Evolutionary conservation across 2,888 invertebrate genomes (phyloP), one percentile per base, ranked within the genome.

Genomic region (Stenichneumon culpator): DNA sequence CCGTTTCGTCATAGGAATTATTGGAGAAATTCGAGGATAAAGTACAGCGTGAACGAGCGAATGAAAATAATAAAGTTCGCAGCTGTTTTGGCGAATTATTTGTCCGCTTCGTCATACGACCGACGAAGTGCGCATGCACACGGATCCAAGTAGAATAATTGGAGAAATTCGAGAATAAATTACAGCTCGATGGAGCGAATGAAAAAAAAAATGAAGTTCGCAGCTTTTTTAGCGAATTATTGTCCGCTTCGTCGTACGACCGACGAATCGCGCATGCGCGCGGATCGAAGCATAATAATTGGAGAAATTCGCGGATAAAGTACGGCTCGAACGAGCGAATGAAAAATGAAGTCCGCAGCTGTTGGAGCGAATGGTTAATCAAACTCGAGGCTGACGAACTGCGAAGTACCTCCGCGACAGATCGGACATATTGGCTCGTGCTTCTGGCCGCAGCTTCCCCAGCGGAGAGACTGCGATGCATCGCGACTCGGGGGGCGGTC

Each of bases 381-480:
- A 16, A 14, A 1, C 25, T 14, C 9, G 25, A 14, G 14, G 25
- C 74, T 63, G 47, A 74, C 63, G 63, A 63, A 47, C 32, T 63
- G 25, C 16, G 25, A 28, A 60, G 2, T 63, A 28, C 63, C 44
- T 57, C 5, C 16, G 9, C 16, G n/a, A 52, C 6, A 52, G n/a
- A n/a, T 60, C 60, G 60, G 60, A 16, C 25, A 32, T 25, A 11
- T 19, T 9, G 36, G n/a, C 19, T 39, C 65, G n/a, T 9, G 39
- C 65, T 16, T 19, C 3, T 39, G 47, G 25, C 11, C 65, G 63
- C 16, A 77, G 67, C 75, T 52, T 65, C 75, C 32, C 25, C 7
- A n/a, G 36, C 32, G 65, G n/a, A 52, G 32, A 36, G 52, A 47
- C 50, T 47, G 54, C 52, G 65, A 67, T 67, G 65, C 28, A 67